Evolutionary conservation across 2,888 invertebrate genomes (phyloP), one percentile per base, ranked within the genome.

Genomic region (Nebria brevicollis): DNA sequence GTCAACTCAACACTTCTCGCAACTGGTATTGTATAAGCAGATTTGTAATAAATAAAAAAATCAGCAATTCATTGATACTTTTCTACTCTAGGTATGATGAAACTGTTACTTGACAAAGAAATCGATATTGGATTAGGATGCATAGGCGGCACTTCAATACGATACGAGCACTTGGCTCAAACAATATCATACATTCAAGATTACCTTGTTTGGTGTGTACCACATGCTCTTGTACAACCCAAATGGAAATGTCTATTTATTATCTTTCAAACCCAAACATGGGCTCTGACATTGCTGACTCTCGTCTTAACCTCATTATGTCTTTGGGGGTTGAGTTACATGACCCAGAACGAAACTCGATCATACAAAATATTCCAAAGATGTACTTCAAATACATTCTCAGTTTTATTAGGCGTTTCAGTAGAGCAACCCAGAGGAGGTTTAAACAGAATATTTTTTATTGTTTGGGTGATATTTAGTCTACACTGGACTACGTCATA

Each of bases 61-160:
- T 20, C 20, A 20, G 20, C 20, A 20, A 20, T 20, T 20, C 20
- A 20, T 20, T 20, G 20, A 1, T 34, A 34, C 5, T 34, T 34
- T 34, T 5, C 34, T 34, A 34, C 83, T 25, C 85, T 83, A 8
- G 87, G 87, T 1, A 83, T 87, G 25, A 83, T 87, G 64, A 83
- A 84, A n/a, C 80, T 82, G n/a, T 74, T 88, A 13, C 79, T 84
- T 80, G 83, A 85, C 10, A 85, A 84, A 25, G 75, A 84, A 73
- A 85, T 85, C 7, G 88, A 88, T 82, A 81, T 88, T 10, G 86
- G 85, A n/a, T 84, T 89, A n/a, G 88, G 88, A 1, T 86, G 87
- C 11, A 86, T 88, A 72, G 86, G 86, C 4, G 86, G 86, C 15
- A 86, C 86, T 20, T 83, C 83, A 3, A 83, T 85, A 25, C 84